Base-by-base conservation (phyloP, 2,888 invertebrate species). In the Hirtodrosophila cameraria region DNA sequence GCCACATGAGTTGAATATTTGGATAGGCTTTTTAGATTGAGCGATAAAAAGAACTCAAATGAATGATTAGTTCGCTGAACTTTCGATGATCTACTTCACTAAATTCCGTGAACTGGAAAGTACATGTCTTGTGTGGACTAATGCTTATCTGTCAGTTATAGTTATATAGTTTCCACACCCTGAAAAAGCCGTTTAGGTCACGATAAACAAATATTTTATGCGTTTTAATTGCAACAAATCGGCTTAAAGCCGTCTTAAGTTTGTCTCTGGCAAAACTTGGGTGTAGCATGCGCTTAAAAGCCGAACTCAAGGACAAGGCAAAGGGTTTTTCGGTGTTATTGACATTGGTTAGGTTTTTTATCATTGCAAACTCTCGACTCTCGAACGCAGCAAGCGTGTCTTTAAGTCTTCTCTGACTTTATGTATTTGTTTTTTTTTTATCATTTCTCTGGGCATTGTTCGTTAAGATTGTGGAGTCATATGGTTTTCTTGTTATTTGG, bases 141-240 rank as follows among this genome's bases (percentile, higher is more conserved):
- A 20, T 20, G 18, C 18, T 3, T 9, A 38, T 18, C 23, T 16
- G 25, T 20, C 13, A 18, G 2, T 43, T 30, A 2, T 16, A 28
- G 11, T 18, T 35, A 11, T 30, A 41, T 7, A 52, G 23, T 57
- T 54, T 25, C 43, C 68, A 55, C 69, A 52, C 69, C 69, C 45
- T 23, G 12, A n/a, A n/a, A 67, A 67, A 48, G 23, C 53, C 39
- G 31, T 43, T 72, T 35, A 46, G 49, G 41, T 60, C 43, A 18
- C 35, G 74, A 54, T 73, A 63, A 71, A 63, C 46, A 74, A 69
- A 74, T 74, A 74, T 74, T 59, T 63, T 46, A 68, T 63, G 35
- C 43, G 41, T 60, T 74, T 70, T 72, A 74, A 72, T 74, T 72
- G 71, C 75, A 72, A 55, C 55, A 74, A 72, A 72, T 72, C 71